These are phyloP conservation scores for Oreochromis mossambicus DNA, from an alignment of 2,797 vertebrate species.

Conservation along the genomic window DNA sequence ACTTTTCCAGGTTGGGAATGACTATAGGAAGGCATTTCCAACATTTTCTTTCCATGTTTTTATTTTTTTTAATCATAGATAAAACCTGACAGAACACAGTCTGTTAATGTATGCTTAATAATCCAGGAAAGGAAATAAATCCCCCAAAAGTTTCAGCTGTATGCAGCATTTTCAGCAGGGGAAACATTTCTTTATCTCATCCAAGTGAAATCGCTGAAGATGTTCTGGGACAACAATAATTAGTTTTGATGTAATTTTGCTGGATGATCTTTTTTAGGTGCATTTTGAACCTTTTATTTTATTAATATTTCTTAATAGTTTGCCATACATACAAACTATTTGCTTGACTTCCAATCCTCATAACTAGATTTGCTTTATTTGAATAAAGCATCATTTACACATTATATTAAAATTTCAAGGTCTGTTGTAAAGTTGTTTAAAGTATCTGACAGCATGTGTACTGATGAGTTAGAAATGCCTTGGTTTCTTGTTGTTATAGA, in stretches of 20 bases:
- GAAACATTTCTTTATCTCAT: not conserved
- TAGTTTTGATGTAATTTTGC: not conserved
- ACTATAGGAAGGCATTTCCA: not conserved
- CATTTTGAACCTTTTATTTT: not conserved
- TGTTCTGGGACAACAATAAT: not conserved
- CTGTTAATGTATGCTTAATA: not conserved
- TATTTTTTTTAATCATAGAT: not conserved
- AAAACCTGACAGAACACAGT: not conserved
- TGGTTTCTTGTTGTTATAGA: not conserved
- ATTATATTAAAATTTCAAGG: not conserved
- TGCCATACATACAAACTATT: not conserved
- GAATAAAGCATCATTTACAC: not conserved
- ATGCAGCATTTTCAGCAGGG: not conserved
- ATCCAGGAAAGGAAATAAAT: not conserved
- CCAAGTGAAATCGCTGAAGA: not conserved
- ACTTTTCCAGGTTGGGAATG: constrained; percentile 68
- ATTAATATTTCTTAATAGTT: not conserved
- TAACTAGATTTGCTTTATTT: not conserved
- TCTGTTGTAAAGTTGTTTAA: not conserved
- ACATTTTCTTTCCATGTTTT: not conserved
- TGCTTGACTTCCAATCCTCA: not conserved
- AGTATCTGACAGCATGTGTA: not conserved
- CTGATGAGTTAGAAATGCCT: not conserved
- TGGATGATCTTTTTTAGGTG: not conserved
- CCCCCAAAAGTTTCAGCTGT: not conserved